Conservation (phyloP, 2,113 vertebrate genomes). For the Syrrhaptes paradoxus region DNA sequence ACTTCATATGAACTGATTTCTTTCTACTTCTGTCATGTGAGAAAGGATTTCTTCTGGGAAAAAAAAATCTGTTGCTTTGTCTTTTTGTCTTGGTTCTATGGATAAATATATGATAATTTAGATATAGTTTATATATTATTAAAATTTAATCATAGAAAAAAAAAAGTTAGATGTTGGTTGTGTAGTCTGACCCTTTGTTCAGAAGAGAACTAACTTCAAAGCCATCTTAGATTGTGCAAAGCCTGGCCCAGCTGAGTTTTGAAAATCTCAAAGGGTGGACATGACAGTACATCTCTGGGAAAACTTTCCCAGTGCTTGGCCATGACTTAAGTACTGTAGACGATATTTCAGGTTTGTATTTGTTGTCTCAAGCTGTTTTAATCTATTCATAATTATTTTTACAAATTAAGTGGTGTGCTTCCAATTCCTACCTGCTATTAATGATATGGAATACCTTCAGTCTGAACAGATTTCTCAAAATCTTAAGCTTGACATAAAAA, state of each 20-base stretch:
- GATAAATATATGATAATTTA: too few relatives aligned
- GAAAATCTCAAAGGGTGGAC: neutral
- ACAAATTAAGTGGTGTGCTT: neutral
- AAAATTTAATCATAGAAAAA: too few relatives aligned
- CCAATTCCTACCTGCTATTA: neutral
- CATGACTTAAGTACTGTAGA: neutral
- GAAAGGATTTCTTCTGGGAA: neutral
- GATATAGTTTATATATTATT: too few relatives aligned
- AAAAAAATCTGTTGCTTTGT: neutral
- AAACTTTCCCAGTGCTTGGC: neutral
- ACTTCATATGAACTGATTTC: neutral
- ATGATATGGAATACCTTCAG: neutral
- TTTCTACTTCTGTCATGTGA: neutral
- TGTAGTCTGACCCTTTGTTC: neutral
- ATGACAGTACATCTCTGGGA: fast-evolving
- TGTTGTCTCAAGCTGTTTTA: neutral
- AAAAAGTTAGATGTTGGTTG: neutral
- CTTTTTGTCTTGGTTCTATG: neutral
- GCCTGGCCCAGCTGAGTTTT: neutral
- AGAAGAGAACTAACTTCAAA: neutral
- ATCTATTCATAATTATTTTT: neutral
- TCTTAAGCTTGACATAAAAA: neutral
- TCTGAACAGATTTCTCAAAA: neutral
- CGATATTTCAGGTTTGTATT: neutral
- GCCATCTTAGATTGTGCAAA: neutral